Base-by-base conservation (phyloP, 2,888 invertebrate genomes). In the Xestia ashworthii region DNA sequence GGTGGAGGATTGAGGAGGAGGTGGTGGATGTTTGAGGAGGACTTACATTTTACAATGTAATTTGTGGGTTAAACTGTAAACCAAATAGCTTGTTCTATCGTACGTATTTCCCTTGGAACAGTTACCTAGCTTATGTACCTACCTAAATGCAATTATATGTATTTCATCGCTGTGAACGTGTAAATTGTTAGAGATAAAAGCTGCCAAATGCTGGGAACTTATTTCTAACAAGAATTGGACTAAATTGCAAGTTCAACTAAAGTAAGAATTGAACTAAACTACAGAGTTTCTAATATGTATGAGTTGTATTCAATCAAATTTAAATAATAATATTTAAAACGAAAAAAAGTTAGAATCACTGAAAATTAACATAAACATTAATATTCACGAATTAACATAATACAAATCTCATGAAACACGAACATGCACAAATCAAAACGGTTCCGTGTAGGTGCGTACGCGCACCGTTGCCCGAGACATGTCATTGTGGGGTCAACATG, bases 401-500 rank as follows among this genome's bases (percentile, higher is more conserved):
- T n/a, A 65, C 32, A 60, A 60, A 32, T 32, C 6, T 19, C 32
- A 32, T 32, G 32, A 66, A 66, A 25, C 58, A 32, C 44, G 19
- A 64, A 81, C 22, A 75, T 58, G 9, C 9, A 65, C 55, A 46
- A 74, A 64, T 50, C n/a, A 69, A 78, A 67, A 80, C 62, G 64
- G 74, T 83, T 78, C 79, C 84, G 71, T 75, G 41, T 80, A 65
- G 79, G 55, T 81, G 85, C 78, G 81, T 78, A 65, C 46, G 75
- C 81, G 85, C 88, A 85, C 32, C 68, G 81, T 76, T 76, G 81
- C 78, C 66, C 76, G 58, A 64, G 75, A 73, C 71, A 62, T 80
- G 69, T 88, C 80, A 85, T 78, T 80, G 66, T 71, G 74, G 85
- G 89, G 89, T 89, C 87, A 84, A 70, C 84, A 90, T 90, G 90